Conservation (phyloP, 2,888 invertebrate genomes). For the Dorcus hopei region DNA sequence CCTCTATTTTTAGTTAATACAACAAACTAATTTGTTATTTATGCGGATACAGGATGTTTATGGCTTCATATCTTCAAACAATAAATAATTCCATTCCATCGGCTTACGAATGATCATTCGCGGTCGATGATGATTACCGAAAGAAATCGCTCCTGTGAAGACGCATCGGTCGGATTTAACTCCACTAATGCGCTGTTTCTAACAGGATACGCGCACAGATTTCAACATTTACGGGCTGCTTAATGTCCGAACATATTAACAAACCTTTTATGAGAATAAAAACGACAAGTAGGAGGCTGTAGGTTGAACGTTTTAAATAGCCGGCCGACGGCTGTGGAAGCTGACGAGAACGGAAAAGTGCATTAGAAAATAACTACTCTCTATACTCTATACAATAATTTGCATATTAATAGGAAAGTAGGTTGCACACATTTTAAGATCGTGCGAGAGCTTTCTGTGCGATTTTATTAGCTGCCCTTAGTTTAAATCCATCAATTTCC, state of each 20-base stretch:
- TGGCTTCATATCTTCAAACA: constrained; percentile 14
- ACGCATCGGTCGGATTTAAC: no score
- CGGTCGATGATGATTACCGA: no score
- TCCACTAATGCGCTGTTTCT: neutral
- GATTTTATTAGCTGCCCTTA: neutral
- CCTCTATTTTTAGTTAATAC: constrained; percentile 30
- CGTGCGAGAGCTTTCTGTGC: neutral
- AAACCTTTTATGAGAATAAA: neutral
- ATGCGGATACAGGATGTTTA: constrained; percentile 32
- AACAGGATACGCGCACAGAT: neutral
- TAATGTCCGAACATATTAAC: neutral
- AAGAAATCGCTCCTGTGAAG: no score
- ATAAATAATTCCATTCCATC: constrained; percentile 8
- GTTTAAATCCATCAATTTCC: no score
- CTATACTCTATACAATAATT: neutral
- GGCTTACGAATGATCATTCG: neutral
- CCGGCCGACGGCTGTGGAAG: neutral
- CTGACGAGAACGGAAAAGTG: neutral
- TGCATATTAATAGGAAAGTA: neutral
- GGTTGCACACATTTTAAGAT: neutral
- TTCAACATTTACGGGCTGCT: neutral
- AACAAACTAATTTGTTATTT: constrained; percentile 32
- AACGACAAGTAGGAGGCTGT: neutral
- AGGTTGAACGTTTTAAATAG: neutral
- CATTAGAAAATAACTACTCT: neutral